Evolutionary conservation across 2,888 invertebrate species (phyloP).

Genomic region (Eucera pruinosa): DNA sequence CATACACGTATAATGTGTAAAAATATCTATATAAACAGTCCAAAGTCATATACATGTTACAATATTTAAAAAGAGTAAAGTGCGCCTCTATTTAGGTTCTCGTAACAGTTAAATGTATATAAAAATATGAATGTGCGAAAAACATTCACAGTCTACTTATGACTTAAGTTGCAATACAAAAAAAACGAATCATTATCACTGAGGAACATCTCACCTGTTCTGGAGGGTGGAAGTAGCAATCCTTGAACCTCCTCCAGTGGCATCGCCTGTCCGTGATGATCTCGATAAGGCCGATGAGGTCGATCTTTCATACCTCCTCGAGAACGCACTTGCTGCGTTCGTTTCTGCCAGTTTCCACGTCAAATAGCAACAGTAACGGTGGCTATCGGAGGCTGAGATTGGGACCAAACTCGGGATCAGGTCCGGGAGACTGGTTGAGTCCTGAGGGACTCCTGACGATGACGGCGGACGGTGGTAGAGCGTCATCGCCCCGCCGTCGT

Average conservation of each 20-base stretch:
- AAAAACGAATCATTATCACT: no score
- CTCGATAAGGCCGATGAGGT: slow-evolving; percentile 76
- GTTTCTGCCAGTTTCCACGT: slow-evolving; percentile 58
- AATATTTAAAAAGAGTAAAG: no score
- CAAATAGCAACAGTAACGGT: slow-evolving; percentile 18
- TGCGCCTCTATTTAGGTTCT: no score
- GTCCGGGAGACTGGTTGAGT: slow-evolving; percentile 75
- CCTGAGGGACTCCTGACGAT: slow-evolving; percentile 80
- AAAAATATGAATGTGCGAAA: no score
- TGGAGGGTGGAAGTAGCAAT: slow-evolving; percentile 79
- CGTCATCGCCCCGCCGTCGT: slow-evolving; percentile 83
- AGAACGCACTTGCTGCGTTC: slow-evolving; percentile 51
- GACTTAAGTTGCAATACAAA: no score
- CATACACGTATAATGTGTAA: no score
- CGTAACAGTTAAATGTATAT: no score
- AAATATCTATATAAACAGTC: no score
- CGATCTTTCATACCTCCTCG: slow-evolving; percentile 80
- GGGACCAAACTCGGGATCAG: slow-evolving; percentile 61
- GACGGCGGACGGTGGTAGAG: slow-evolving; percentile 79
- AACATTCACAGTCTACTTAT: no score
- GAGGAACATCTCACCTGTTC: slow-evolving; percentile 73
- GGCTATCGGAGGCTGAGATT: slow-evolving; percentile 21
- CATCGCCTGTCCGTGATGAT: slow-evolving; percentile 80
- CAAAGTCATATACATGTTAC: no score
- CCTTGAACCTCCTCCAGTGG: slow-evolving; percentile 82